These are phyloP conservation scores for Cotesia typhae DNA, from an alignment of 1,140 invertebrate species.

Conservation along the genomic window DNA sequence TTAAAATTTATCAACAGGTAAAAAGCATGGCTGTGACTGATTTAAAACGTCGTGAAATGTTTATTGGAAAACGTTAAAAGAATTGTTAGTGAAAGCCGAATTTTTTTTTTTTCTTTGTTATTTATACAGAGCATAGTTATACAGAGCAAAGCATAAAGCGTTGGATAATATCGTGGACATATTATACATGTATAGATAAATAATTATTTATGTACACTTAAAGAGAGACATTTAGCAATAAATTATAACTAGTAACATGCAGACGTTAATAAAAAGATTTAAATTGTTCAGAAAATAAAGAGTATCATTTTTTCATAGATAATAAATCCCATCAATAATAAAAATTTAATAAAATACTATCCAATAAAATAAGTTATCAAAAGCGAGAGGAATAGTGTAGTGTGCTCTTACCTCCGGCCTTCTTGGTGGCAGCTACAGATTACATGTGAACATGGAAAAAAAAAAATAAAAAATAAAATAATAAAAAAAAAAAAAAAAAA, in stretches of 20 bases:
- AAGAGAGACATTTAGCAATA: background rate
- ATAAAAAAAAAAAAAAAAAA: constrained; percentile 64
- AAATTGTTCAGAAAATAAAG: background rate
- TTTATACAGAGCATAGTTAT: constrained; percentile 8
- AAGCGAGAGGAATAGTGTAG: constrained; percentile 37
- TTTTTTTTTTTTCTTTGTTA: constrained; percentile 2
- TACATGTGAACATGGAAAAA: constrained; percentile 69
- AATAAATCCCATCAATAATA: too few relatives aligned
- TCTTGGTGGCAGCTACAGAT: constrained; percentile 77
- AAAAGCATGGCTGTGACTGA: constrained; percentile 2
- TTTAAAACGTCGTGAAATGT: background rate
- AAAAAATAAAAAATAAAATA: constrained; percentile 33
- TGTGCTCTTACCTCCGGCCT: constrained; percentile 80
- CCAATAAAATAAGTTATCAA: constrained; percentile 38
- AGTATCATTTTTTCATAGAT: too few relatives aligned
- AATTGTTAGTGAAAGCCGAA: constrained; percentile 14
- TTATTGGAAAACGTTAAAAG: constrained; percentile 24
- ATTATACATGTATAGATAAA: constrained; percentile 2
- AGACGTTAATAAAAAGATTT: background rate
- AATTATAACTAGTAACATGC: constrained; percentile 7
- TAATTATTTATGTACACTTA: background rate
- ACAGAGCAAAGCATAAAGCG: constrained; percentile 19
- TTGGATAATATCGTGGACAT: background rate
- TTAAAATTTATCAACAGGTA: constrained; percentile 2
- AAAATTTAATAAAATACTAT: constrained; percentile 1